Base-by-base conservation (phyloP, 2,888 invertebrate species). In the Frankliniella intonsa region DNA sequence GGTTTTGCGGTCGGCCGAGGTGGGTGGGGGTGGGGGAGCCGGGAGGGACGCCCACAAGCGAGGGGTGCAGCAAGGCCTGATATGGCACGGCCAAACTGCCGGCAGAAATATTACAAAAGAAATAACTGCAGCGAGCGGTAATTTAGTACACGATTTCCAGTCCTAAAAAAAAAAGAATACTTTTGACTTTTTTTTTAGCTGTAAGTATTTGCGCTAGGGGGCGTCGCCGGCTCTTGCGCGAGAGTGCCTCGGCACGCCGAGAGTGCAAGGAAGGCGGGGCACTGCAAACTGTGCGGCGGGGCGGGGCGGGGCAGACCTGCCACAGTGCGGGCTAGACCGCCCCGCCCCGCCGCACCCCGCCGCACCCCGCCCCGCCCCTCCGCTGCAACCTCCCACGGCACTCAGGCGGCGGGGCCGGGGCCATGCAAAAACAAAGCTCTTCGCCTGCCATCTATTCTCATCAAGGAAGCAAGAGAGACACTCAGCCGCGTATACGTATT, bases 351-450 rank as follows among this genome's bases (percentile, higher is more conserved):
- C 55, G 3, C 55, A 8, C 55, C 55, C 55, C 55, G 14, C 14
- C 55, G 3, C 55, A 2, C 55, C 55, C 55, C 55, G 17, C 55
- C 55, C 55, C 55, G 17, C 55, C 55, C 55, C 55, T 19, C 55
- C 14, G 19, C 11, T 14, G 17, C 55, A 19, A 19, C 55, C 14
- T 14, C 69, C 69, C 69, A 69, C 69, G 69, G 69, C 69, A 76
- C 69, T 76, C 69, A 76, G 69, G 38, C 38, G 69, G 38, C 38
- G 12, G 55, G 14, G 38, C 5, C 5, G 38, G 55, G 22, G 69
- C 69, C 69, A 76, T 76, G 69, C 69, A 76, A 76, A 76, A 76
- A 76, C 69, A 76, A 76, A 76, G 25, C 69, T 55, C 55, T 10
- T 76, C 8, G 69, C 22, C 69, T 25, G 69, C 69, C 69, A 76